These are phyloP conservation scores for Equus przewalskii DNA, from an alignment of 2,113 vertebrate genomes.

Conservation along the genomic window DNA sequence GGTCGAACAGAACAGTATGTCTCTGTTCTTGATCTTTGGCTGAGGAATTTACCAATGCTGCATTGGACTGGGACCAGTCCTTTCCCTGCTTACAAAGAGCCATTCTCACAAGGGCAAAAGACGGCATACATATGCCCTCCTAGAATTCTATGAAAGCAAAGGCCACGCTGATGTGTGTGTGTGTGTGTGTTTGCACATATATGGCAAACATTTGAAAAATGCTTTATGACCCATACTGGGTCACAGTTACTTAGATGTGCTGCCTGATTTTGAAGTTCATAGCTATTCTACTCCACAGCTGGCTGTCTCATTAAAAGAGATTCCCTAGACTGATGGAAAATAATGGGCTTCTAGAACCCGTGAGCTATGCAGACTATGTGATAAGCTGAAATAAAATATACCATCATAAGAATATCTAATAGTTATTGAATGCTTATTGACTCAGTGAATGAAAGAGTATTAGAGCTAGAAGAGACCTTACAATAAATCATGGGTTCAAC, in stretches of 20 bases:
- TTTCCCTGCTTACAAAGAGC: conserved; percentile 66
- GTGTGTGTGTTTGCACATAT: background rate
- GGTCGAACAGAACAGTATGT: conserved; percentile 38
- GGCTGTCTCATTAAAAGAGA: conserved; percentile 39
- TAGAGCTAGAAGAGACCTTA: background rate
- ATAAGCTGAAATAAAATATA: conserved; percentile 37
- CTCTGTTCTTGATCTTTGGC: conserved; percentile 46
- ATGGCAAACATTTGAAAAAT: conserved; percentile 54
- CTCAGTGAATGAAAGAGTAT: background rate
- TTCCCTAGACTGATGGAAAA: conserved; percentile 38
- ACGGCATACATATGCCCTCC: background rate
- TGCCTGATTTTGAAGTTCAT: background rate
- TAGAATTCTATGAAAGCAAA: conserved; percentile 57
- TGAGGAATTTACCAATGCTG: conserved; percentile 54
- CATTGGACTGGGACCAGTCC: conserved; percentile 48
- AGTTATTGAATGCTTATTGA: background rate
- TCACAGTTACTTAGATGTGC: background rate
- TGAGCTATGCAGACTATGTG: conserved; percentile 11
- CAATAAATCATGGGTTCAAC: background rate
- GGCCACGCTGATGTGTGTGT: background rate
- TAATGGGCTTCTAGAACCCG: conserved; percentile 35
- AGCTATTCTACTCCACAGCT: background rate
- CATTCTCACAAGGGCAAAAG: conserved; percentile 54
- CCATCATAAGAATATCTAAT: background rate
- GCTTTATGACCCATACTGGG: background rate